Percentiles rank a stretch among this genome's conserved stretches.
Evolutionary conservation across 2,888 invertebrate species (phyloP).

Genomic region (Phaonia tiefii): DNA sequence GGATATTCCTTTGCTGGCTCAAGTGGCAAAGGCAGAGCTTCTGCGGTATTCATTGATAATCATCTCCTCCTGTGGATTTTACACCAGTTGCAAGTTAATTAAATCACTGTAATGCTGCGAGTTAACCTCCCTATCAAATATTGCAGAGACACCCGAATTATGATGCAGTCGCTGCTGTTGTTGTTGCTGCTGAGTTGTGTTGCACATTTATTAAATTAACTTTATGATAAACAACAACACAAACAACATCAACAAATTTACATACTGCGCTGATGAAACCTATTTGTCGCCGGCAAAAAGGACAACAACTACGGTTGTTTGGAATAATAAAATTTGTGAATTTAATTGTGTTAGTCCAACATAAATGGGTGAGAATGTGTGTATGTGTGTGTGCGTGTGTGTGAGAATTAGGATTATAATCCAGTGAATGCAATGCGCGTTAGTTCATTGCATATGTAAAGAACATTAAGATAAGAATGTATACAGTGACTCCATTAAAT

Average conservation of each 20-base stretch:
- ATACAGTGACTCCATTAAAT: no score
- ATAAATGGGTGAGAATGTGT: not conserved
- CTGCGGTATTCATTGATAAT: constrained; percentile 36
- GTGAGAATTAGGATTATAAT: not conserved
- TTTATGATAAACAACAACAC: not conserved
- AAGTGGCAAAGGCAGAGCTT: constrained; percentile 15
- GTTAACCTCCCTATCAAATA: constrained; percentile 27
- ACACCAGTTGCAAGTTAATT: constrained; percentile 34
- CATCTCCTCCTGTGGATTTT: constrained; percentile 30
- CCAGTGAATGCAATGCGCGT: not conserved
- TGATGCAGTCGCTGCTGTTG: constrained; percentile 7
- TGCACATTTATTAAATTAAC: constrained; percentile 37
- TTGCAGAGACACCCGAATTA: constrained; percentile 11
- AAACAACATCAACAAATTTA: not conserved
- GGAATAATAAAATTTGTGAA: constrained; percentile 32
- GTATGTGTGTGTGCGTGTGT: not conserved
- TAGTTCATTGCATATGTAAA: no score
- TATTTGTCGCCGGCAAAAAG: constrained; percentile 6
- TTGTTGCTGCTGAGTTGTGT: not conserved
- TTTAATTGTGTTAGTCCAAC: constrained; percentile 19
- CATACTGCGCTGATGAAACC: not conserved
- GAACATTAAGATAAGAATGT: no score
- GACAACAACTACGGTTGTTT: constrained; percentile 17
- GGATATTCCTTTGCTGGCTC: no score
- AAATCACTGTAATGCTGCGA: constrained; percentile 18